These are phyloP conservation scores for Notiomystis cincta DNA, from an alignment of 2,113 vertebrate species.

Conservation along the genomic window DNA sequence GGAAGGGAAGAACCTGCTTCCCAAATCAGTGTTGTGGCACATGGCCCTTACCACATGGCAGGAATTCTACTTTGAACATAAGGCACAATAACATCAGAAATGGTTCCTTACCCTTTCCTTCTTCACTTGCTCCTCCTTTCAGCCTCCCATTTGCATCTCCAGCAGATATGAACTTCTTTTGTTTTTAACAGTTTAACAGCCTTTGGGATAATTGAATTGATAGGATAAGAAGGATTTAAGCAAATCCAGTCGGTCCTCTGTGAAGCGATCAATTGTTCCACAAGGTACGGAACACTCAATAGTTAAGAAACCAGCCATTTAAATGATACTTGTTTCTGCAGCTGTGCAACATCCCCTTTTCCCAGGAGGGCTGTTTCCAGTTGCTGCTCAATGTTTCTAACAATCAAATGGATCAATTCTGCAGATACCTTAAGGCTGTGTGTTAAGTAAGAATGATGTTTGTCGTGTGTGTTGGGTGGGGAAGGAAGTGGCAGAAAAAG, in stretches of 20 bases:
- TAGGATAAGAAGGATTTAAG: neutral
- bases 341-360: slow-evolving; percentile 21
- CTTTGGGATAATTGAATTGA: neutral
- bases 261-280: slow-evolving; percentile 55
- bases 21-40: neutral
- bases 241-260: neutral
- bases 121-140: neutral
- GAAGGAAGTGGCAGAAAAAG: neutral
- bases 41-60: neutral
- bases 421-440: slow-evolving; percentile 29
- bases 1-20: neutral
- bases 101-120: neutral
- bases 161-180: neutral
- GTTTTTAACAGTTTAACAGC: neutral
- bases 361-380: slow-evolving; percentile 54
- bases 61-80: neutral
- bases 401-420: slow-evolving; percentile 57
- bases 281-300: slow-evolving; percentile 26
- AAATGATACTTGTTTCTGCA: slow-evolving; percentile 65
- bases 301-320: slow-evolving; percentile 46
- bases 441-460: slow-evolving; percentile 49
- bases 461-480: neutral
- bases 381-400: slow-evolving; percentile 38
- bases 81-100: neutral
- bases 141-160: neutral